phyloP scores from a whole-genome alignment of 2,888 invertebrate species.

The Hybos culiciformis region DNA sequence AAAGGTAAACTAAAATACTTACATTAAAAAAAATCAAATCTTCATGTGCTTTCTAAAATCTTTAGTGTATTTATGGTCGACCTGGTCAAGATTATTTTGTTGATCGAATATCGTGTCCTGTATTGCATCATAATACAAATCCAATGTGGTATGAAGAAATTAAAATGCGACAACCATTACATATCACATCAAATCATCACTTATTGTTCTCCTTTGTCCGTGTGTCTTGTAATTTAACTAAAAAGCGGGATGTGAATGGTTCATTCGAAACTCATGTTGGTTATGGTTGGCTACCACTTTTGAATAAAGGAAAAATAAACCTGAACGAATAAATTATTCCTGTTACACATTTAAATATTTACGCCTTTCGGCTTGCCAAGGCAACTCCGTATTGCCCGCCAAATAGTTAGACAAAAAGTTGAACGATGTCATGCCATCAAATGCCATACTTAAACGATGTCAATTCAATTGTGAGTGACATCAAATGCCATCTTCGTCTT shows the following conservation, averaged over 20 bases:
- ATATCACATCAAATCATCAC: conserved; percentile 75
- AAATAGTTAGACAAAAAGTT: too few relatives aligned
- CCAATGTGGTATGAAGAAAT: conserved; percentile 91
- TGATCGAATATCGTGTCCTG: conserved; percentile 57
- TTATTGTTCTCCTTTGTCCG: conserved; percentile 91
- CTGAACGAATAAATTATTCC: conserved; percentile 71
- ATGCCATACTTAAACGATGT: too few relatives aligned
- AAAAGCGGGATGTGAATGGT: conserved; percentile 60
- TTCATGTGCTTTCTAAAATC: too few relatives aligned
- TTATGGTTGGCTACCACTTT: conserved; percentile 83
- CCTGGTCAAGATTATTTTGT: conserved; percentile 52
- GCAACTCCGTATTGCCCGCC: too few relatives aligned
- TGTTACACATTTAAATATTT: too few relatives aligned
- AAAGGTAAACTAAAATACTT: conserved; percentile 47
- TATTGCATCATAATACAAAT: conserved; percentile 77
- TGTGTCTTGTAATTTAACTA: conserved; percentile 79
- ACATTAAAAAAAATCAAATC: too few relatives aligned
- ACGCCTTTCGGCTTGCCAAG: too few relatives aligned
- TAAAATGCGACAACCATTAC: conserved; percentile 78
- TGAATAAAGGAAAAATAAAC: conserved; percentile 70
- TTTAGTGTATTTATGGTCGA: conserved; percentile 59
- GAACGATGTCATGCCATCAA: too few relatives aligned
- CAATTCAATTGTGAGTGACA: too few relatives aligned
- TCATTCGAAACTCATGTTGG: conserved; percentile 69
- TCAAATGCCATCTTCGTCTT: too few relatives aligned